Conservation (phyloP, 2,797 vertebrate species). For the Rhinophrynus dorsalis region DNA sequence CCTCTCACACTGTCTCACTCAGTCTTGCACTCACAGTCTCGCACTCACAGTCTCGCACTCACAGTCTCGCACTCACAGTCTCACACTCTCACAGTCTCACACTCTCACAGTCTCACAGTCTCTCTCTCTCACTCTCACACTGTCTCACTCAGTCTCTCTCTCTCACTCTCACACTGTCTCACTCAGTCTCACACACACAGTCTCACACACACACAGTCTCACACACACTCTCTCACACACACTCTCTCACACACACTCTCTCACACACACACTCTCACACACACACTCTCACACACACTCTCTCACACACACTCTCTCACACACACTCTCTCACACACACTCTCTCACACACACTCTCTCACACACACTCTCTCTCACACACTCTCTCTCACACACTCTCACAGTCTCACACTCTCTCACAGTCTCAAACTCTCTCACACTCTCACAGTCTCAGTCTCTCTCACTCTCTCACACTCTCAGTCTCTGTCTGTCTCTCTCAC, state of each 20-base stretch:
- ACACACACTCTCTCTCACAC: not conserved
- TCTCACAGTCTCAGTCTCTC: not conserved
- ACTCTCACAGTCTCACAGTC: not conserved
- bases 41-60: not conserved
- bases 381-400: not conserved
- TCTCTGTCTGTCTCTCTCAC: not conserved
- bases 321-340: not conserved
- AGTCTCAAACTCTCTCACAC: not conserved
- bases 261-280: not conserved
- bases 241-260: not conserved
- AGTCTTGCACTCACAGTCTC: not conserved
- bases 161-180: not conserved
- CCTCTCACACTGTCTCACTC: not conserved
- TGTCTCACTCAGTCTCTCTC: not conserved
- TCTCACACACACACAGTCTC: not conserved
- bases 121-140: not conserved
- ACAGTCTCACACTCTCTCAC: not conserved
- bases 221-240: not conserved
- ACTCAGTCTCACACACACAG: not conserved
- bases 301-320: not conserved
- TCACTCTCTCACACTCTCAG: not conserved
- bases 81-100: not conserved
- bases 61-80: not conserved
- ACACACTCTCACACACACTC: not conserved
- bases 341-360: not conserved